Base-by-base conservation (phyloP, 2,888 invertebrate species). In the Lithophane socia region DNA sequence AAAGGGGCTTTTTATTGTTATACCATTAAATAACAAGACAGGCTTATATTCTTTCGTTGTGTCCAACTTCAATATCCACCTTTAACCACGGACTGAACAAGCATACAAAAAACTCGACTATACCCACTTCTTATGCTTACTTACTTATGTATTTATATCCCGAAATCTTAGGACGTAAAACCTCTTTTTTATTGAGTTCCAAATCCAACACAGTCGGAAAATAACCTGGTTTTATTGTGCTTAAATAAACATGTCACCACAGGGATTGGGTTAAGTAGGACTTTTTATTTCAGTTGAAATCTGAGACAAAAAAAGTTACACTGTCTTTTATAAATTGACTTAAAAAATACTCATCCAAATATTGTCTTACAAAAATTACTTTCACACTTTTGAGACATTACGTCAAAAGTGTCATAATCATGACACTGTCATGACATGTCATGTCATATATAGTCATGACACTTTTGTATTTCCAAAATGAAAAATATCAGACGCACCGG, bases 81-180 rank as follows among this genome's bases (percentile, higher is more conserved):
- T 49, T 67, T 21, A 21, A 54, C 37, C 54, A 68, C n/a, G 10
- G 3, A n/a, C 16, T n/a, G n/a, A n/a, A 54, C n/a, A n/a, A 37
- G 3, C 18, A 29, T 42, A 29, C 10, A 61, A 54, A 52, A 63
- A 9, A 18, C 7, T n/a, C 8, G 18, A n/a, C 63, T 58, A 12
- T 18, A 56, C 42, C 9, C 24, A 29, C 4, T 47, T 37, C 4
- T 4, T 13, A 42, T 47, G 37, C 4, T 4, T 13, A 42, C 37
- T 37, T n/a, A 29, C 52, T 18, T 52, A 21, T 37, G 37, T 79
- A 47, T 44, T 77, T 47, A 37, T 16, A 47, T 37, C 9, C 37
- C 52, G 2, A 61, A 78, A 61, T 79, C 18, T 68, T 37, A n/a
- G 16, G 12, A 24, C 24, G 37, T 69, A 77, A 69, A 77, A 24